Conservation (phyloP, 2,113 vertebrate species). For the Ailurus styani region DNA sequence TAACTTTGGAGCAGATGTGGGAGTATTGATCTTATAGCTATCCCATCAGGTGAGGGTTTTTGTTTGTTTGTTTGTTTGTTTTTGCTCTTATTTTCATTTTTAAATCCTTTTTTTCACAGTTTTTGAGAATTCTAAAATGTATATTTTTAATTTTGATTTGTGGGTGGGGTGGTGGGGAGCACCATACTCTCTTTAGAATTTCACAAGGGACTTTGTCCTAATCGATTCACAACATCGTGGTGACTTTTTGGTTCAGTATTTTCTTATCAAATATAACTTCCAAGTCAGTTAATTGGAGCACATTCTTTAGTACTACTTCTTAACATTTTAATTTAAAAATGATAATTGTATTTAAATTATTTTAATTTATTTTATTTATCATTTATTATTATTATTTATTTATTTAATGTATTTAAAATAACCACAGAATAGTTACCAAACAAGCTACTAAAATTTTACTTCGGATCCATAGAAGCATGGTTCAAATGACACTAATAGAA, state of each 20-base stretch:
- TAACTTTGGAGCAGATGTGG: not conserved
- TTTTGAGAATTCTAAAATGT: conserved; percentile 51
- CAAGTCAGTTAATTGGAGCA: not conserved
- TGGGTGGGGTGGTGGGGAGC: not conserved
- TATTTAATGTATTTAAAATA: not conserved
- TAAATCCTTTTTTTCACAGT: conserved; percentile 49
- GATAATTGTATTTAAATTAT: too few species aligned
- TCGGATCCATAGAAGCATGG: not conserved
- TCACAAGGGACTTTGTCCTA: not conserved
- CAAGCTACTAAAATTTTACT: not conserved
- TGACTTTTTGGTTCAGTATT: not conserved
- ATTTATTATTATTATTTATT: too few species aligned
- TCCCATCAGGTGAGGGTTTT: not conserved
- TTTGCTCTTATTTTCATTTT: not conserved
- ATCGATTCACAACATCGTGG: not conserved
- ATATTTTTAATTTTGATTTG: conserved; percentile 34
- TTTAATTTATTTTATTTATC: too few species aligned
- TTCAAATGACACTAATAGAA: not conserved
- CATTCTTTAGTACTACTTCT: not conserved
- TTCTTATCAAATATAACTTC: not conserved
- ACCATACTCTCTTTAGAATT: conserved; percentile 5
- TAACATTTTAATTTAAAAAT: too few species aligned
- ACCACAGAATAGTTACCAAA: not conserved
- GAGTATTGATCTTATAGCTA: conserved; percentile 18
- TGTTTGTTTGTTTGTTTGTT: too few species aligned